Base-by-base conservation (phyloP, 2,113 vertebrate genomes). In the Semnornis frantzii region DNA sequence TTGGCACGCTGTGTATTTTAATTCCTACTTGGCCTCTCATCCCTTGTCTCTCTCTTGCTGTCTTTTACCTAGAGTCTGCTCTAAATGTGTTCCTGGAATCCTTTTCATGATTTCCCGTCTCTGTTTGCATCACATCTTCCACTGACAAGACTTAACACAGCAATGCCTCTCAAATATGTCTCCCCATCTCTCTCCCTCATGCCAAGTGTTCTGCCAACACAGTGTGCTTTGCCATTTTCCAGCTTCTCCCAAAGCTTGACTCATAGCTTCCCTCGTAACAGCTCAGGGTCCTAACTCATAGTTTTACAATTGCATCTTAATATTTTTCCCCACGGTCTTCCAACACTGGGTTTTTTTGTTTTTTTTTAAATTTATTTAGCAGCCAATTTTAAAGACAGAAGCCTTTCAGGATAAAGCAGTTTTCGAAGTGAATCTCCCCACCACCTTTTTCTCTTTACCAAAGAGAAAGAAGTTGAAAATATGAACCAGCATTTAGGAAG, bases 71-170 rank as follows among this genome's bases (percentile, higher is more conserved):
- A 30, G 54, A 52, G 48, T 83, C 48, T 71, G 69, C 65, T 92
- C 15, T 48, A 94, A 78, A 84, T 69, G 15, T 54, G 39, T 90
- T 90, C 62, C 65, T 94, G 90, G 82, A 94, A 94, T 93, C 37
- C 10, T 92, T 69, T 88, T 76, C 50, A 55, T 92, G 15, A 16
- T 90, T 90, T 94, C 86, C 84, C 34, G 87, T 93, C 89, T 94
- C 66, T 84, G 72, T 78, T 85, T 96, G 70, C 59, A 84, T 94
- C 16, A 0, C 58, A 13, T 90, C 55, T 89, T 84, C 50, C 52
- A 30, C 73, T 90, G 84, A 91, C 58, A 90, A 82, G 57, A 64
- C 48, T 64, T 80, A 82, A 63, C 39, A 65, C 25, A 89, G 14
- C 48, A 76, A 19, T 50, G 17, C 31, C 33, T 86, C 64, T 87